Evolutionary conservation across 2,888 invertebrate genomes (phyloP).

Genomic region (Agrypnus murinus): DNA sequence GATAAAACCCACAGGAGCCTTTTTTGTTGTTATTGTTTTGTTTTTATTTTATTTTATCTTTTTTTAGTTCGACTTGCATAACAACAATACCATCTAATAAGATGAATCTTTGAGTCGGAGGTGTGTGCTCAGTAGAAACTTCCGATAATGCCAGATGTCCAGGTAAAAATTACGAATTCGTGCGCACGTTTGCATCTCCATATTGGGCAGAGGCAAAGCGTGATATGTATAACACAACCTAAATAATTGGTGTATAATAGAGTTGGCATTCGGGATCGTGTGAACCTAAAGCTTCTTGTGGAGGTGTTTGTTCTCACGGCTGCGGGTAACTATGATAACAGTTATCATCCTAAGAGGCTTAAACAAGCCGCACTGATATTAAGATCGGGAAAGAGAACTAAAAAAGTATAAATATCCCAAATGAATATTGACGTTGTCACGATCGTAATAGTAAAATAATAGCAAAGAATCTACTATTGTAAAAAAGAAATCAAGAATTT

Average conservation of each 20-base stretch:
- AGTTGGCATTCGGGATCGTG: constrained; percentile 68
- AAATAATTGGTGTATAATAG: constrained; percentile 70
- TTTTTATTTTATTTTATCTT: not conserved
- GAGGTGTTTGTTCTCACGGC: constrained; percentile 58
- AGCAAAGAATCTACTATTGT: too few species aligned
- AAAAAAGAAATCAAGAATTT: too few species aligned
- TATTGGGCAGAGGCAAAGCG: constrained; percentile 67
- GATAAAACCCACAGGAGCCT: constrained; percentile 17
- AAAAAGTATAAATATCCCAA: constrained; percentile 24
- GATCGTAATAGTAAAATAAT: constrained; percentile 11
- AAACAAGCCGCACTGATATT: constrained; percentile 49
- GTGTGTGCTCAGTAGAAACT: constrained; percentile 43
- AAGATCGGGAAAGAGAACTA: constrained; percentile 34
- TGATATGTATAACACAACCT: constrained; percentile 71
- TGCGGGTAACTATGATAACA: constrained; percentile 56
- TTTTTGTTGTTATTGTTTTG: too few species aligned
- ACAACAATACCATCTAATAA: constrained; percentile 5
- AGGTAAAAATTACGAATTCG: constrained; percentile 65
- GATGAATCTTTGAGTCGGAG: constrained; percentile 16
- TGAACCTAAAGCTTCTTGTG: constrained; percentile 62
- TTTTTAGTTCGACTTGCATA: not conserved
- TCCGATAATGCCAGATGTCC: constrained; percentile 54
- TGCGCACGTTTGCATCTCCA: constrained; percentile 67
- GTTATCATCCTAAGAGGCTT: constrained; percentile 55
- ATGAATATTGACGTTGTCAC: constrained; percentile 47